phyloP scores from a whole-genome alignment of 1,140 invertebrate species.

The Drosophila orena region DNA sequence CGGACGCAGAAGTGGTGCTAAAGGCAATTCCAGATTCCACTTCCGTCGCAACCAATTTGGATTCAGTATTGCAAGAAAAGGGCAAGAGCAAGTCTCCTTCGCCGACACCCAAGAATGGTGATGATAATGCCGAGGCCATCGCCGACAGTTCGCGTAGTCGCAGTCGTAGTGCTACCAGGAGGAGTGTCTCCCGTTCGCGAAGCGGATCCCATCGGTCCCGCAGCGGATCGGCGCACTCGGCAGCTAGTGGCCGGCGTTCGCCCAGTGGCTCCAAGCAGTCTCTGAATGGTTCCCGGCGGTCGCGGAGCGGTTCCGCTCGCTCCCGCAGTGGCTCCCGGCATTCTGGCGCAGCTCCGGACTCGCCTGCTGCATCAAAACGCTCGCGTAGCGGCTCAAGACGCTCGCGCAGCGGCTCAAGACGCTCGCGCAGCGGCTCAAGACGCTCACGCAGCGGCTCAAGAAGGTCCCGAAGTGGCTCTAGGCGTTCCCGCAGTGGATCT shows the following conservation, averaged over 20 bases:
- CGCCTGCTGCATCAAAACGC: slow-evolving; percentile 50
- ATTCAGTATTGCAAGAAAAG: slow-evolving; percentile 16
- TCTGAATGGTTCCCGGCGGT: slow-evolving; percentile 74
- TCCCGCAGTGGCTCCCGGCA: slow-evolving; percentile 24
- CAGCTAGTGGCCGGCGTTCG: slow-evolving; percentile 76
- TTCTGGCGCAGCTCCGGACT: too few species aligned
- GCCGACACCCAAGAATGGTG: not conserved
- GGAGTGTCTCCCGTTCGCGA: slow-evolving; percentile 57
- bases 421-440: slow-evolving; percentile 44
- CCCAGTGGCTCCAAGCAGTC: slow-evolving; percentile 81
- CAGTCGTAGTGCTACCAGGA: slow-evolving; percentile 65
- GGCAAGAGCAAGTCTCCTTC: slow-evolving; percentile 14
- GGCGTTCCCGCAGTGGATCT: slow-evolving; percentile 82
- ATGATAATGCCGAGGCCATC: not conserved
- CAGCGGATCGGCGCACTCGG: slow-evolving; percentile 47
- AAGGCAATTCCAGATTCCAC: not conserved
- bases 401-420: slow-evolving; percentile 62
- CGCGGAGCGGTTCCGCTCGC: slow-evolving; percentile 77
- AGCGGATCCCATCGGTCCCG: slow-evolving; percentile 80
- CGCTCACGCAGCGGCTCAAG: slow-evolving; percentile 51
- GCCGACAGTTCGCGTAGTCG: slow-evolving; percentile 17
- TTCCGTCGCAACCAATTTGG: slow-evolving; percentile 9
- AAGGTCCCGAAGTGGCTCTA: slow-evolving; percentile 69
- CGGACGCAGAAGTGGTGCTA: not conserved
- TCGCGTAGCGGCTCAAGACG: slow-evolving; percentile 83